These are phyloP conservation scores for Barnardius zonarius DNA, from an alignment of 2,113 vertebrate genomes.

Conservation along the genomic window DNA sequence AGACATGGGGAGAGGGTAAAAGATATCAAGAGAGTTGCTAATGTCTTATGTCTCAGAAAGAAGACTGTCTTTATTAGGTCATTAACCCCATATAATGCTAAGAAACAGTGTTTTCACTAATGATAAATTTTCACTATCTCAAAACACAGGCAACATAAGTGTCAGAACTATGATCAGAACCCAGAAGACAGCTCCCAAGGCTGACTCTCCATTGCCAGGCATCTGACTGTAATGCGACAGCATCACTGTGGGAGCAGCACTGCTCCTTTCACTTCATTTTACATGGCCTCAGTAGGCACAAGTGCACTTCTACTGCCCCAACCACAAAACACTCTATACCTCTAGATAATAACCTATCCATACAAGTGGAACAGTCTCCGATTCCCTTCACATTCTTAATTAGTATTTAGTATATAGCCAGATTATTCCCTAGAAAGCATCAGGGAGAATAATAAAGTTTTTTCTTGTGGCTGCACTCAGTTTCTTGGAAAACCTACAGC, in stretches of 20 bases:
- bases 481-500: not conserved
- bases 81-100: accelerated
- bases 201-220: not conserved
- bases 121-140: not conserved
- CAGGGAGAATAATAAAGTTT: not conserved
- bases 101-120: not conserved
- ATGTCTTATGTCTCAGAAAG: not conserved
- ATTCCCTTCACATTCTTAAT: not conserved
- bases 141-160: not conserved
- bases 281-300: not conserved
- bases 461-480: not conserved
- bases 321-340: not conserved
- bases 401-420: not conserved
- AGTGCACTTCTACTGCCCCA: not conserved
- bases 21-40: not conserved
- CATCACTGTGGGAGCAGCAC: not conserved
- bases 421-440: not conserved
- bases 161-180: not conserved
- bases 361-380: not conserved
- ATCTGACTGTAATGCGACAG: accelerated
- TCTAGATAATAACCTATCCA: accelerated
- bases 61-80: not conserved
- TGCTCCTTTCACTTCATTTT: not conserved
- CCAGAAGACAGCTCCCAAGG: not conserved
- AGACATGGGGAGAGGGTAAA: not conserved